Conservation (phyloP, 2,888 invertebrate genomes). For the Spodoptera picta region DNA sequence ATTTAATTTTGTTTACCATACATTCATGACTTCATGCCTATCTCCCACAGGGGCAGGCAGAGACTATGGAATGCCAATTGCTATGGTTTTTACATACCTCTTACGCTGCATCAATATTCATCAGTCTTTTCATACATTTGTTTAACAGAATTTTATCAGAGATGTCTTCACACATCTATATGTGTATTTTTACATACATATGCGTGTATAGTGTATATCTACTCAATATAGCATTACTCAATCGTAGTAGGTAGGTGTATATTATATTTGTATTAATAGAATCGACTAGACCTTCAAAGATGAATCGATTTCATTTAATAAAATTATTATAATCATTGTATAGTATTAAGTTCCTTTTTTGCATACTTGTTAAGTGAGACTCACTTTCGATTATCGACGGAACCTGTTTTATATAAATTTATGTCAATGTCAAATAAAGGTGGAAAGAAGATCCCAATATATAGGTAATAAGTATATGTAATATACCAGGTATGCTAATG, state of each 20-base stretch:
- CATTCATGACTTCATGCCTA: no score
- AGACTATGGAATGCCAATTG: no score
- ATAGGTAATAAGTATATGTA: conserved; percentile 40
- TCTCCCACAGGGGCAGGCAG: no score
- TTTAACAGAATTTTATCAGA: no score
- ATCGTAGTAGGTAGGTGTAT: conserved; percentile 16
- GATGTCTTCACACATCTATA: no score
- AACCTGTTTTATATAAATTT: conserved; percentile 78
- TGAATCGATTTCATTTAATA: conserved; percentile 34
- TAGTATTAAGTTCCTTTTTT: conserved; percentile 58
- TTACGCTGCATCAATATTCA: no score
- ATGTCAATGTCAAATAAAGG: conserved; percentile 82
- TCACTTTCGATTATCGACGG: conserved; percentile 75
- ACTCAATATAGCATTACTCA: conserved; percentile 14
- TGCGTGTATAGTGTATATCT: neutral
- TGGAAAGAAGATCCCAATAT: conserved; percentile 69
- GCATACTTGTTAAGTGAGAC: conserved; percentile 66
- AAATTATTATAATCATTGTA: conserved; percentile 38
- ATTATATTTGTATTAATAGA: conserved; percentile 19
- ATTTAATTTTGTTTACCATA: no score
- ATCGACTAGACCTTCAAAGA: conserved; percentile 38
- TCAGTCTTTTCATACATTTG: no score
- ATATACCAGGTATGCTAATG: conserved; percentile 12
- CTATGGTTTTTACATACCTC: no score
- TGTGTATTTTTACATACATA: neutral